Evolutionary conservation across 1,140 invertebrate species (phyloP).

Genomic region (Mamestra configurata): DNA sequence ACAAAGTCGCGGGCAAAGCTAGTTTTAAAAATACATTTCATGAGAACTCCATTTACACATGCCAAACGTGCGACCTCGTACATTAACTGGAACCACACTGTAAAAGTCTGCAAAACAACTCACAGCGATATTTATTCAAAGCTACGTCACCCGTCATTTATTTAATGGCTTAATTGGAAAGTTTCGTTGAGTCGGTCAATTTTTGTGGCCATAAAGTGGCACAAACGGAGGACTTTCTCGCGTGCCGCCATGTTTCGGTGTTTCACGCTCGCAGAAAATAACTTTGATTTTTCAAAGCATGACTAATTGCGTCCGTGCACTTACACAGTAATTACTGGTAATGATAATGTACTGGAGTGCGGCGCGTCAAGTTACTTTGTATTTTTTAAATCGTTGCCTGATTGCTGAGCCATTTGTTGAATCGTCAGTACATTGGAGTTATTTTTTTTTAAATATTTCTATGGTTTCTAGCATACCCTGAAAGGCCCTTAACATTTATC

Average conservation of each 20-base stretch:
- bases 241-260: conserved; percentile 56
- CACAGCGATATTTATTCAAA: conserved; percentile 65
- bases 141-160: conserved; percentile 68
- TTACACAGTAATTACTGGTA: conserved; percentile 33
- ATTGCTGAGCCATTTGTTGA: background rate
- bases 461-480: too few relatives aligned
- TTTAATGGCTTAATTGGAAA: conserved; percentile 80
- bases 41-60: conserved; percentile 5
- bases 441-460: background rate
- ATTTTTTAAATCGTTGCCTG: background rate
- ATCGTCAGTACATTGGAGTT: background rate
- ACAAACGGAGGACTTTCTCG: conserved; percentile 70
- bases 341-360: conserved; percentile 23
- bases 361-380: background rate
- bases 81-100: conserved; percentile 3
- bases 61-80: background rate
- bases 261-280: conserved; percentile 64
- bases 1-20: too few relatives aligned
- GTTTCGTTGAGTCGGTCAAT: conserved; percentile 74
- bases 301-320: conserved; percentile 61
- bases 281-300: conserved; percentile 68
- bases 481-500: too few relatives aligned
- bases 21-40: background rate
- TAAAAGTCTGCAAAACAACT: conserved; percentile 54
- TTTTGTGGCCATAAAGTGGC: conserved; percentile 65